Percentiles rank a stretch among this genome's conserved stretches.
These are phyloP conservation scores for Centroberyx gerrardi DNA, from an alignment of 2,797 vertebrate species.

Conservation along the genomic window DNA sequence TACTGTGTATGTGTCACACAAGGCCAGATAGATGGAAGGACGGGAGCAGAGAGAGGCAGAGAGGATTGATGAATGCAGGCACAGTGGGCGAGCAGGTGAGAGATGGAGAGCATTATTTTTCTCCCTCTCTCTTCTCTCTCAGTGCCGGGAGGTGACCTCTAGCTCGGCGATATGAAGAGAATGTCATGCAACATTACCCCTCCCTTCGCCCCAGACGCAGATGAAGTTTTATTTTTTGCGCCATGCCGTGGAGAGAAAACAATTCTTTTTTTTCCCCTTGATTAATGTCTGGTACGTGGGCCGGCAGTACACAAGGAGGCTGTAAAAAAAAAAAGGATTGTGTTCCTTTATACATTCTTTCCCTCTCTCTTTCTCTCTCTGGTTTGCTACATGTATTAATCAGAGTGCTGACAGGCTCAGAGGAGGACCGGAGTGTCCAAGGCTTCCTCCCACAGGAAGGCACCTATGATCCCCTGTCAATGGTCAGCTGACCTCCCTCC, in stretches of 20 bases:
- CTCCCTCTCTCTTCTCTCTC: conserved; percentile 47
- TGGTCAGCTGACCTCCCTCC: conserved; percentile 44
- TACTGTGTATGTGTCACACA: conserved; percentile 31
- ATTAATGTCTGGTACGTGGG: conserved; percentile 73
- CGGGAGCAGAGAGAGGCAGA: conserved; percentile 27
- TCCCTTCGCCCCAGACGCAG: conserved; percentile 65
- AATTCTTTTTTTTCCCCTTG: conserved; percentile 68
- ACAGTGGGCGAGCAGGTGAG: conserved; percentile 74
- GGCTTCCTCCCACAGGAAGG: conserved; percentile 41
- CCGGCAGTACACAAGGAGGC: conserved; percentile 47
- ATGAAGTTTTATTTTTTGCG: conserved; percentile 78
- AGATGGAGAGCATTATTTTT: conserved; percentile 67
- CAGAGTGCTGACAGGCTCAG: conserved; percentile 37
- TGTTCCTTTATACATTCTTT: conserved; percentile 45
- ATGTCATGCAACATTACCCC: conserved; percentile 82
- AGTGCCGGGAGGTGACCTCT: conserved; percentile 79
- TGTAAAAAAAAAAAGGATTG: conserved; percentile 40
- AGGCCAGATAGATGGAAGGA: conserved; percentile 58
- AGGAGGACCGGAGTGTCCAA: conserved; percentile 23
- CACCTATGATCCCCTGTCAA: conserved; percentile 46
- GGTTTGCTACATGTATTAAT: conserved; percentile 66
- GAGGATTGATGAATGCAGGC: conserved; percentile 67
- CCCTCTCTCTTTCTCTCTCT: conserved; percentile 18
- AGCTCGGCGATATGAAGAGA: conserved; percentile 81
- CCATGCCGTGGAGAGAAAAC: conserved; percentile 69